phyloP scores from a whole-genome alignment of 2,797 vertebrate genomes.

The Thunnus albacares region DNA sequence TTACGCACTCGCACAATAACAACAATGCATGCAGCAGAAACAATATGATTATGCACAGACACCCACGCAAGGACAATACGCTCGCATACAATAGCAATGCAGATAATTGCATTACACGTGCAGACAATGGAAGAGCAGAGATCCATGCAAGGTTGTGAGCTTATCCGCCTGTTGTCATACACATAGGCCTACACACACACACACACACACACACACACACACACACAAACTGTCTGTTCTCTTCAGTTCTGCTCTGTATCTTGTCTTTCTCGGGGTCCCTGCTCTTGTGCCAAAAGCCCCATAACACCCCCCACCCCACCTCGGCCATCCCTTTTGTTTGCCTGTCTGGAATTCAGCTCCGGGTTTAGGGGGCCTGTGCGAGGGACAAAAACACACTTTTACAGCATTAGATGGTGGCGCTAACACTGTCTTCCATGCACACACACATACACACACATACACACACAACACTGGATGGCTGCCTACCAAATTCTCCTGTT shows the following conservation, averaged over 20 bases:
- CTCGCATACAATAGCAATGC: slow-evolving; percentile 40
- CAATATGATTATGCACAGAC: slow-evolving; percentile 60
- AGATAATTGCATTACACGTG: slow-evolving; percentile 68
- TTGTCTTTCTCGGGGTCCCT: slow-evolving; percentile 73
- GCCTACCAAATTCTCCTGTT: slow-evolving; percentile 52
- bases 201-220: background rate
- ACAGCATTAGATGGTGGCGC: slow-evolving; percentile 47
- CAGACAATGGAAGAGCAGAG: slow-evolving; percentile 55
- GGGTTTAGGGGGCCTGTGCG: slow-evolving; percentile 70
- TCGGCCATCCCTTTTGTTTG: slow-evolving; percentile 79
- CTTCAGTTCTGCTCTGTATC: slow-evolving; percentile 60
- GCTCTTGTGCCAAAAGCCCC: slow-evolving; percentile 58
- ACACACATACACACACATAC: slow-evolving; percentile 34
- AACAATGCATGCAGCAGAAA: slow-evolving; percentile 57
- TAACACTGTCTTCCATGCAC: slow-evolving; percentile 23
- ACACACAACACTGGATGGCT: slow-evolving; percentile 33
- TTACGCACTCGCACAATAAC: slow-evolving; percentile 49
- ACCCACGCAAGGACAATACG: slow-evolving; percentile 53
- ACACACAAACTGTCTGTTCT: slow-evolving; percentile 29
- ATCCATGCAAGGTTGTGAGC: slow-evolving; percentile 23
- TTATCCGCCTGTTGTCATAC: slow-evolving; percentile 36
- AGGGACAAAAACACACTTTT: slow-evolving; percentile 62
- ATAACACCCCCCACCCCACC: slow-evolving; percentile 39
- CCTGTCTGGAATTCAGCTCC: slow-evolving; percentile 82
- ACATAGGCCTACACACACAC: slow-evolving; percentile 19